Evolutionary conservation across 2,113 vertebrate species (phyloP).

Genomic region (sheep (Ovis aries)): ARS-UI_Ramb_v3.0 NC_056066.1:48976001-48976500

Average conservation of each 20-base stretch:
- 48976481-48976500: slow-evolving; percentile 37
- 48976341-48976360: slow-evolving; percentile 22
- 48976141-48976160: background rate
- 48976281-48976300: background rate
- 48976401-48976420: background rate
- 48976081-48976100: background rate
- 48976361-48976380: background rate
- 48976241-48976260: background rate
- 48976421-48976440: slow-evolving; percentile 41
- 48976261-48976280: background rate
- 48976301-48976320: background rate
- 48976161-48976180: background rate
- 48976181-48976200: background rate
- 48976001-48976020: background rate
- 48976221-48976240: background rate
- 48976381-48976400: background rate
- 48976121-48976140: background rate
- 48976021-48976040: background rate
- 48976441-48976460: slow-evolving; percentile 39
- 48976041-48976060: background rate
- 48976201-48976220: background rate
- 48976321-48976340: background rate
- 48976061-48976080: background rate
- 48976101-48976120: background rate
- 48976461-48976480: slow-evolving; percentile 1